Conservation (phyloP, 2,888 invertebrate genomes). For the Lapara coniferarum region DNA sequence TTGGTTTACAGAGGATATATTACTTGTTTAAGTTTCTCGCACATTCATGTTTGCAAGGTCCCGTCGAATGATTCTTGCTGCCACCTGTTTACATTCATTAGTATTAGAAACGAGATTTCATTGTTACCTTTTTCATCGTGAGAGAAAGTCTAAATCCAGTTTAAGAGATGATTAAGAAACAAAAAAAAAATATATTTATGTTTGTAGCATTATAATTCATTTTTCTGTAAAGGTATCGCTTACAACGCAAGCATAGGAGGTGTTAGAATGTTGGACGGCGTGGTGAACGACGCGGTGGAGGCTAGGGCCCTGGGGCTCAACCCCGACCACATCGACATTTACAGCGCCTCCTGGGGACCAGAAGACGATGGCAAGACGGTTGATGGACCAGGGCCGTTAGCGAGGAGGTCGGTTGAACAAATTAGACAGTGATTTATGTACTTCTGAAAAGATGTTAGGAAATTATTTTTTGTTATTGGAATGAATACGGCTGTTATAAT, state of each 20-base stretch:
- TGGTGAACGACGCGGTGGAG: slow-evolving; percentile 98
- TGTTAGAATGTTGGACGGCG: slow-evolving; percentile 98
- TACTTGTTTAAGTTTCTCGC: too few species aligned
- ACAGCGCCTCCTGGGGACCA: slow-evolving; percentile 98
- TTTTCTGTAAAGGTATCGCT: slow-evolving; percentile 86
- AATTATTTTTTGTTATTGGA: too few species aligned
- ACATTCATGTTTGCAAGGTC: too few species aligned
- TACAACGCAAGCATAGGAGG: slow-evolving; percentile 98
- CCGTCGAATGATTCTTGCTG: too few species aligned
- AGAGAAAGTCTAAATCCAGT: not conserved
- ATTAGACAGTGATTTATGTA: not conserved
- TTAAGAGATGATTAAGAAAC: not conserved
- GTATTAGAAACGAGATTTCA: too few species aligned
- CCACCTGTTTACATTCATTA: too few species aligned
- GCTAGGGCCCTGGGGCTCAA: slow-evolving; percentile 96
- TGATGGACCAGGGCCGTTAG: slow-evolving; percentile 96
- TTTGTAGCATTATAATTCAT: not conserved
- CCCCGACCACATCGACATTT: slow-evolving; percentile 97
- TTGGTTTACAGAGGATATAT: not conserved
- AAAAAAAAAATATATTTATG: too few species aligned
- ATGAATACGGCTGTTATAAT: too few species aligned
- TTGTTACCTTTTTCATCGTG: too few species aligned
- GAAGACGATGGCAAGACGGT: slow-evolving; percentile 98
- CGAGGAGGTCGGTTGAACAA: slow-evolving; percentile 81
- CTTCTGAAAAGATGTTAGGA: too few species aligned